Conservation (phyloP, 2,797 vertebrate species). For the Sebastes steindachneri region DNA sequence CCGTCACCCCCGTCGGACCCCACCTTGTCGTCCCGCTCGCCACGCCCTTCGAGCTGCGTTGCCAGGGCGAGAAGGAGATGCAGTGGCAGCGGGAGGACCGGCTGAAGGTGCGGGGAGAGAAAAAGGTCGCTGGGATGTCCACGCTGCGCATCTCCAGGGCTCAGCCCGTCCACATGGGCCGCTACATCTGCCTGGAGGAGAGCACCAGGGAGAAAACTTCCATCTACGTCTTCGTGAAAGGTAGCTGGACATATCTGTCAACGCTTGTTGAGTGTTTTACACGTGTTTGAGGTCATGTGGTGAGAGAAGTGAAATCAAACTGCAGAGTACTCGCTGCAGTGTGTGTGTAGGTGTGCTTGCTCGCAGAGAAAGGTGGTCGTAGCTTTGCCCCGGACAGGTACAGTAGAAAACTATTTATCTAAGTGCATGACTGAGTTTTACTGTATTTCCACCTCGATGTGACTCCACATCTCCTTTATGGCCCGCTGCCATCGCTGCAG, state of each 20-base stretch:
- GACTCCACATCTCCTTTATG: slow-evolving; percentile 46
- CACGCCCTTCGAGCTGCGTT: slow-evolving; percentile 81
- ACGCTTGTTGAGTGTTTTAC: background rate
- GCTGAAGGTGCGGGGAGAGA: slow-evolving; percentile 58
- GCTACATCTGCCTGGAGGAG: slow-evolving; percentile 88
- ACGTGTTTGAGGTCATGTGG: background rate
- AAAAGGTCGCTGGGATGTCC: slow-evolving; percentile 47
- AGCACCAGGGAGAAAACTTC: slow-evolving; percentile 76
- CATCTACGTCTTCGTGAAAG: slow-evolving; percentile 93
- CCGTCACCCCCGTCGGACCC: slow-evolving; percentile 75
- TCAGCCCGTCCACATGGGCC: slow-evolving; percentile 81
- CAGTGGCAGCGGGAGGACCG: slow-evolving; percentile 87
- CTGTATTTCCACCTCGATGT: slow-evolving; percentile 41
- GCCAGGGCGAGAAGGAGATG: slow-evolving; percentile 79
- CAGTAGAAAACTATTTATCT: slow-evolving; percentile 31
- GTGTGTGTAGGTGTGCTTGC: background rate
- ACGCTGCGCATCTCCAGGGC: slow-evolving; percentile 66
- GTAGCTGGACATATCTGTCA: slow-evolving; percentile 73
- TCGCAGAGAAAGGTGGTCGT: slow-evolving; percentile 26
- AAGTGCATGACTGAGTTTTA: slow-evolving; percentile 37
- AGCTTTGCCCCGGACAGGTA: slow-evolving; percentile 54
- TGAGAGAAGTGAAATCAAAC: background rate
- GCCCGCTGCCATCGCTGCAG: slow-evolving; percentile 57
- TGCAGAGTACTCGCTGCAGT: background rate
- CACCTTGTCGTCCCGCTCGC: slow-evolving; percentile 82